Evolutionary conservation across 2,888 invertebrate species (phyloP), one percentile per base, ranked within the genome.

Genomic region (Pandemis corylana): DNA sequence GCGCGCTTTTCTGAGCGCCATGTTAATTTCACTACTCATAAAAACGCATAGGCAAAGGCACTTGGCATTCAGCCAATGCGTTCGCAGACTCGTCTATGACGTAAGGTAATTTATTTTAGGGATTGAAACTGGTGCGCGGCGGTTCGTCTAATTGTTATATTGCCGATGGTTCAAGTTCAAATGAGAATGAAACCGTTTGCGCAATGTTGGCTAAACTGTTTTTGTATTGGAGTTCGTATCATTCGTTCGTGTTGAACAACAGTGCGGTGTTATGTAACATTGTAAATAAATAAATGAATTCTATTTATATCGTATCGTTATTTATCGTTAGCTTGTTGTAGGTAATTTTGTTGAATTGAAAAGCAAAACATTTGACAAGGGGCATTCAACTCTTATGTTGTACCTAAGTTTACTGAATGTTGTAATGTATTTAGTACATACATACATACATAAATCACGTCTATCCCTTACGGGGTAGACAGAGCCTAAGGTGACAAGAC

Each of bases 41-140:
- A 49, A 66, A 66, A 66, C n/a, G 62, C 42, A 42, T 36, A n/a
- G 51, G 36, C 66, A n/a, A 28, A 66, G 49, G 67, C 67, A 53
- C 51, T 67, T 41, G 67, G 67, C 67, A 53, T 53, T 67, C 67
- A 36, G 67, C 67, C 67, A 67, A 44, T 12, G 51, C 28, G 9
- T 7, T 41, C 41, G 53, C 53, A 67, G 67, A 67, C 67, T 9
- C 36, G 67, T 67, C 67, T 67, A 51, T 67, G 67, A 67, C 67
- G 67, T 67, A 53, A 53, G 3, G n/a, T 15, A 36, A 67, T 67
- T 67, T 67, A 67, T 67, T 66, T 67, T 67, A 51, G 51, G 74
- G 69, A 69, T 66, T 74, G n/a, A 12, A 74, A 70, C 61, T 42
- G 51, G 74, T 66, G 61, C 61, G 65, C 65, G 69, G 69, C 59